Conservation (phyloP, 2,888 invertebrate genomes). For the Cataglyphis rosenhaueri region DNA sequence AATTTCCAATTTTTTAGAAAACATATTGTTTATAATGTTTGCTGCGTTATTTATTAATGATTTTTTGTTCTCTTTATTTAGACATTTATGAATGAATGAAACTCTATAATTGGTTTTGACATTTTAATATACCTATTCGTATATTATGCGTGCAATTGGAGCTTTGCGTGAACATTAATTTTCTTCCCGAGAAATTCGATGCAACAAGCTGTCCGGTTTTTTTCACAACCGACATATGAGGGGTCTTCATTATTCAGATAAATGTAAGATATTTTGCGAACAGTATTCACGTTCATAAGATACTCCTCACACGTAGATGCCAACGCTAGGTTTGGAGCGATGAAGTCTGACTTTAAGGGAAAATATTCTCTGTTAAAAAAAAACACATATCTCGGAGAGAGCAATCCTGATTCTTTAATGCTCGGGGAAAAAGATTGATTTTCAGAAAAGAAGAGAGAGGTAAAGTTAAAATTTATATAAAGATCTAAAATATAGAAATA, state of each 20-base stretch:
- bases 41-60: neutral
- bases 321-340: neutral
- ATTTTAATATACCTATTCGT: constrained; percentile 16
- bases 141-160: neutral
- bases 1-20: neutral
- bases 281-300: constrained; percentile 10
- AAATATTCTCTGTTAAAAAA: constrained; percentile 2
- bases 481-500: neutral
- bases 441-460: neutral
- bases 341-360: neutral
- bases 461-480: neutral
- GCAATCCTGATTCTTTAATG: neutral
- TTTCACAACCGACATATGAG: neutral
- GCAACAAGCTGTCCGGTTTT: constrained; percentile 29
- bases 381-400: neutral
- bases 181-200: constrained; percentile 62
- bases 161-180: constrained; percentile 66
- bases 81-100: neutral
- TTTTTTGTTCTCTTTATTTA: constrained; percentile 3
- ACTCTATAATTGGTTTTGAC: neutral
- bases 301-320: constrained; percentile 2
- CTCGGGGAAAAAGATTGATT: neutral
- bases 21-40: neutral
- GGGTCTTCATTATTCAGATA: constrained; percentile 37
- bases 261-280: constrained; percentile 20